phyloP scores from a whole-genome alignment of 2,888 invertebrate genomes.

The Chrysolina oricalcia region DNA sequence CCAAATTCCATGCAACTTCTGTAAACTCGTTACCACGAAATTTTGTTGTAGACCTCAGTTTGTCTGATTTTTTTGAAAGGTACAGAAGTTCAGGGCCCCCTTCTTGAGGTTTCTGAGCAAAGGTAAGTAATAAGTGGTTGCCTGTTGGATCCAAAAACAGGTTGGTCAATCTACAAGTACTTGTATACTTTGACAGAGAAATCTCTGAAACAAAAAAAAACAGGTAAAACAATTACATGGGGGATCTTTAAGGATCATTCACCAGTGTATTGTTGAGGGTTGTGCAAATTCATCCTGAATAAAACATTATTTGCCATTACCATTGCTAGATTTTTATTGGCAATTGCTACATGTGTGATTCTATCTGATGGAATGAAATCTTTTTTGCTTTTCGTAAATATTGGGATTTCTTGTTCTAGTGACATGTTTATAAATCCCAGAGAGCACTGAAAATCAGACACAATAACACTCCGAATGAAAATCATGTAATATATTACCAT shows the following conservation, averaged over 20 bases:
- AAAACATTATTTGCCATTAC: slow-evolving; percentile 88
- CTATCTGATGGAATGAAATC: slow-evolving; percentile 85
- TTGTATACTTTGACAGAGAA: slow-evolving; percentile 79
- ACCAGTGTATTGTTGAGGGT: slow-evolving; percentile 87
- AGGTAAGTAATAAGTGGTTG: slow-evolving; percentile 85
- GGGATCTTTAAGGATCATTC: slow-evolving; percentile 46
- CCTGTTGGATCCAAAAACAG: slow-evolving; percentile 92
- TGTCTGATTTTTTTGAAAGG: slow-evolving; percentile 83
- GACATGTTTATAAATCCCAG: slow-evolving; percentile 76
- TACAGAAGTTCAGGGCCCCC: slow-evolving; percentile 85
- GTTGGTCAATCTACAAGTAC: slow-evolving; percentile 77
- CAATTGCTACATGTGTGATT: slow-evolving; percentile 86
- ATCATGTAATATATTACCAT: slow-evolving; percentile 67
- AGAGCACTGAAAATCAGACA: slow-evolving; percentile 65
- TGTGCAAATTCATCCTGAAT: slow-evolving; percentile 86
- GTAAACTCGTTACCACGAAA: slow-evolving; percentile 88
- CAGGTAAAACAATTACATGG: not conserved
- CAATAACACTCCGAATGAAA: slow-evolving; percentile 2
- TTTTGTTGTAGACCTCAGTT: slow-evolving; percentile 80
- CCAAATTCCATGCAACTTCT: slow-evolving; percentile 91
- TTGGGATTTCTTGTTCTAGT: slow-evolving; percentile 84
- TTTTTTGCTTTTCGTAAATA: slow-evolving; percentile 90
- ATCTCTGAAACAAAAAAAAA: slow-evolving; percentile 77
- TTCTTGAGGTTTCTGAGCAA: slow-evolving; percentile 76
- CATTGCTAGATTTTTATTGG: slow-evolving; percentile 87